Percentiles rank a stretch among this genome's conserved stretches.
phyloP scores from a whole-genome alignment of 2,113 vertebrate species.

The Pyxicephalus adspersus region DNA sequence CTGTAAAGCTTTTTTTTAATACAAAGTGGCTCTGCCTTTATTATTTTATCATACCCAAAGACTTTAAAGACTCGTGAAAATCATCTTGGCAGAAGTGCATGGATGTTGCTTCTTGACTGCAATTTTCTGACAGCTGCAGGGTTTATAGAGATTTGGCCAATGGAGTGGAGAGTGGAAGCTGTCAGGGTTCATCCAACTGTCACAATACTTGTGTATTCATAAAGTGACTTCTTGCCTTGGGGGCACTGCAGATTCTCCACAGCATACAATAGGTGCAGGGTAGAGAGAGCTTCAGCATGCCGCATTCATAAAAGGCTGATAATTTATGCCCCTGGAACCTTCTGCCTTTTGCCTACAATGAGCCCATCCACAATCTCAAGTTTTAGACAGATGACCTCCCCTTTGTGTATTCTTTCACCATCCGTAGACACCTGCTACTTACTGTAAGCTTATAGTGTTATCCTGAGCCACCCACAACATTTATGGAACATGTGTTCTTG shows the following conservation, averaged over 20 bases:
- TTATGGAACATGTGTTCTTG: background rate
- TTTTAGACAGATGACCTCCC: background rate
- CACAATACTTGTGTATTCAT: constrained; percentile 22
- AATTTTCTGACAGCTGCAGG: background rate
- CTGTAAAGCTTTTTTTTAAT: too few species aligned
- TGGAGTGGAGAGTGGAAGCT: background rate
- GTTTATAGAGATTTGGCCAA: background rate
- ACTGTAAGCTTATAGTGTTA: background rate
- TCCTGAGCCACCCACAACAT: background rate
- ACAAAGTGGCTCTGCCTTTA: too few species aligned
- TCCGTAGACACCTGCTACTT: background rate
- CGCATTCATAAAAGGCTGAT: background rate
- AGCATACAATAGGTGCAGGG: constrained; percentile 2
- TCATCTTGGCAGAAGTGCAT: too few species aligned
- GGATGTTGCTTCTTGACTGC: too few species aligned
- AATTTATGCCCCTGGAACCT: background rate
- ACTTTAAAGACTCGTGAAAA: too few species aligned
- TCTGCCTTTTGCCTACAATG: background rate
- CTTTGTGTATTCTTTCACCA: background rate
- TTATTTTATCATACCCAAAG: too few species aligned
- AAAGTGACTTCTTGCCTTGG: constrained; percentile 1
- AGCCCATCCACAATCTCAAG: constrained; percentile 18
- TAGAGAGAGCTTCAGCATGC: background rate
- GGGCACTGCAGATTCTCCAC: constrained; percentile 18
- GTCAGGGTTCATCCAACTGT: constrained; percentile 1